These are phyloP conservation scores for Iguana delicatissima DNA, from an alignment of 2,797 vertebrate species.

Conservation along the genomic window DNA sequence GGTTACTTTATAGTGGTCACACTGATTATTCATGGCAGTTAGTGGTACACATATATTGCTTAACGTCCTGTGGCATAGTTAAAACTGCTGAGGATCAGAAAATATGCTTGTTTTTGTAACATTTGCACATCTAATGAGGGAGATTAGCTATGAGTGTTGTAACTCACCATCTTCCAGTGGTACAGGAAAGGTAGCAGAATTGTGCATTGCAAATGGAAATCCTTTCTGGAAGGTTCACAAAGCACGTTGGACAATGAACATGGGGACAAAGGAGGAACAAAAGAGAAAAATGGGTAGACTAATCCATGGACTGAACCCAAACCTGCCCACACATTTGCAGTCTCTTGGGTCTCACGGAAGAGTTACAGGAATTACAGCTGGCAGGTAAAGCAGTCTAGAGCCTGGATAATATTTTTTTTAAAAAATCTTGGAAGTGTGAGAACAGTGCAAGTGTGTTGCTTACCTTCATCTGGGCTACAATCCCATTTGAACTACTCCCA, in stretches of 20 bases:
- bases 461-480: neutral
- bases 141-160: neutral
- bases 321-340: neutral
- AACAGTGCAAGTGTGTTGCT: neutral
- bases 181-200: neutral
- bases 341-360: neutral
- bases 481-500: neutral
- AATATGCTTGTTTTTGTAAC: neutral
- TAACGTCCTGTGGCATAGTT: neutral
- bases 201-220: neutral
- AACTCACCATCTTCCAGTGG: neutral
- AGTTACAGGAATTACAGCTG: conserved; percentile 2
- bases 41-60: neutral
- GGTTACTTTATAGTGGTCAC: neutral
- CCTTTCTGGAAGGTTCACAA: neutral
- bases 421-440: neutral
- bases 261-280: neutral
- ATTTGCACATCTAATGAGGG: neutral
- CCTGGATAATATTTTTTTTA: neutral
- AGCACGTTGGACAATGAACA: neutral
- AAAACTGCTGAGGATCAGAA: neutral
- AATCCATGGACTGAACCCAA: neutral
- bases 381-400: neutral
- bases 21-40: neutral
- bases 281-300: neutral